phyloP scores from a whole-genome alignment of 1,140 invertebrate species.

The Dendroctonus valens region DNA sequence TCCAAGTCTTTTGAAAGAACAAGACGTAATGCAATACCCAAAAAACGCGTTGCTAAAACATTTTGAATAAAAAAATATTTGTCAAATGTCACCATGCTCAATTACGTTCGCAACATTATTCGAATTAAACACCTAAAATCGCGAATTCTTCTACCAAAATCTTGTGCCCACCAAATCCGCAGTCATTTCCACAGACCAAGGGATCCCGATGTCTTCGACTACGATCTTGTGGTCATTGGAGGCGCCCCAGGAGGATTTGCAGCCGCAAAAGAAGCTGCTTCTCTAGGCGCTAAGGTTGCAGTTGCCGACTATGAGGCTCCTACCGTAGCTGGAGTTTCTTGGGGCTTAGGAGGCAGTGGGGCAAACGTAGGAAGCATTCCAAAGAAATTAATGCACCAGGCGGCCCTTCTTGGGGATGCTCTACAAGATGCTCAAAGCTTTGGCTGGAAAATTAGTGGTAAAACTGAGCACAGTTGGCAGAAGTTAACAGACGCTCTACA shows the following conservation, averaged over 20 bases:
- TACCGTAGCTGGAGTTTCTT: conserved; percentile 78
- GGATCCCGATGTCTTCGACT: too few species aligned
- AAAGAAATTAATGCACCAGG: conserved; percentile 96
- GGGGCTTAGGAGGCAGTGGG: conserved; percentile 94
- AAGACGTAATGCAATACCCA: too few species aligned
- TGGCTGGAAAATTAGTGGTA: conserved; percentile 75
- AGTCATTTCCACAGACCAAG: too few species aligned
- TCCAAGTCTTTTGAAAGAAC: too few species aligned
- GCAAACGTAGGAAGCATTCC: conserved; percentile 99
- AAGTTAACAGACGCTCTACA: conserved; percentile 71
- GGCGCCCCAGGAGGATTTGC: conserved; percentile 94
- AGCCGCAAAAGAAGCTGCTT: conserved; percentile 87
- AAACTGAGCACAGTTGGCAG: conserved; percentile 71
- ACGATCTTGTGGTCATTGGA: conserved; percentile 89
- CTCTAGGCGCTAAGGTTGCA: conserved; percentile 83
- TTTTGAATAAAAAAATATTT: too few species aligned
- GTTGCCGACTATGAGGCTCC: conserved; percentile 91
- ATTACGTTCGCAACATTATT: too few species aligned
- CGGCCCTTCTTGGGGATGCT: conserved; percentile 80
- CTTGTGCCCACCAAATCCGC: too few species aligned
- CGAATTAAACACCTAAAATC: too few species aligned
- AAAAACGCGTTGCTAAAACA: too few species aligned
- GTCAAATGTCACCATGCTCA: too few species aligned
- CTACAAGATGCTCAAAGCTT: conserved; percentile 75
- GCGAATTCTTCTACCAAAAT: too few species aligned